These are phyloP conservation scores for Ips typographus DNA, from an alignment of 1,140 invertebrate genomes.

Conservation along the genomic window DNA sequence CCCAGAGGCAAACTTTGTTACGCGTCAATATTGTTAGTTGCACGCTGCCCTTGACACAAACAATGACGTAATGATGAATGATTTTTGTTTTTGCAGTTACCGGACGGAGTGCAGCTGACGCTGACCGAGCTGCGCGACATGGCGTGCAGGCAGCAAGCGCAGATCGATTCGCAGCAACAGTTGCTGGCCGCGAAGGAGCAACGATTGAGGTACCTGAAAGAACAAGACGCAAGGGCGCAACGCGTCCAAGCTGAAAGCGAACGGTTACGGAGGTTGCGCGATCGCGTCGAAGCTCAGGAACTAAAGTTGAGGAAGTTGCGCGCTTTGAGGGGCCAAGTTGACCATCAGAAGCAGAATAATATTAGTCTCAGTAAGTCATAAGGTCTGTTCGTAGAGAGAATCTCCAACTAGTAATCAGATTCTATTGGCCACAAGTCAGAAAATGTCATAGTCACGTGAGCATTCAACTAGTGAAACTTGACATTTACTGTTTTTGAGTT, in stretches of 20 bases:
- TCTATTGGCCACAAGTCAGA: too few relatives aligned
- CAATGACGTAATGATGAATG: neutral
- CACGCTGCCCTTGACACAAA: too few relatives aligned
- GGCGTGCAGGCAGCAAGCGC: conserved; percentile 92
- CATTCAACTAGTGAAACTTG: too few relatives aligned
- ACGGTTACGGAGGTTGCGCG: conserved; percentile 78
- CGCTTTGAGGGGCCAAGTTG: conserved; percentile 87
- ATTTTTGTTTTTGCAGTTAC: conserved; percentile 65
- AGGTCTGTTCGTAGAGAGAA: too few relatives aligned
- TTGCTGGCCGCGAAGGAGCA: conserved; percentile 89
- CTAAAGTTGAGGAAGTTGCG: conserved; percentile 86
- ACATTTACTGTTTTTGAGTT: too few relatives aligned
- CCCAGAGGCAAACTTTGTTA: too few relatives aligned
- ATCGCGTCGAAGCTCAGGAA: conserved; percentile 92
- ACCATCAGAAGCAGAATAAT: conserved; percentile 87
- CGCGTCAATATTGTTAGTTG: too few relatives aligned
- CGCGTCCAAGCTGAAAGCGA: conserved; percentile 87
- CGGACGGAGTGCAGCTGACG: conserved; percentile 83
- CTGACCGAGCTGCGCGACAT: conserved; percentile 93
- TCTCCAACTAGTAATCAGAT: too few relatives aligned
- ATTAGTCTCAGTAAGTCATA: conserved; percentile 84
- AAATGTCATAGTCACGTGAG: too few relatives aligned
- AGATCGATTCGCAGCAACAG: conserved; percentile 92
- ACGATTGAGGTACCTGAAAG: conserved; percentile 89
- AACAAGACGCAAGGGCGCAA: conserved; percentile 82